A percentile compares a stretch with the other conserved stretches of the same genome.
phyloP scores from a whole-genome alignment of 1,140 invertebrate genomes.

The Heliconius hewitsoni region DNA sequence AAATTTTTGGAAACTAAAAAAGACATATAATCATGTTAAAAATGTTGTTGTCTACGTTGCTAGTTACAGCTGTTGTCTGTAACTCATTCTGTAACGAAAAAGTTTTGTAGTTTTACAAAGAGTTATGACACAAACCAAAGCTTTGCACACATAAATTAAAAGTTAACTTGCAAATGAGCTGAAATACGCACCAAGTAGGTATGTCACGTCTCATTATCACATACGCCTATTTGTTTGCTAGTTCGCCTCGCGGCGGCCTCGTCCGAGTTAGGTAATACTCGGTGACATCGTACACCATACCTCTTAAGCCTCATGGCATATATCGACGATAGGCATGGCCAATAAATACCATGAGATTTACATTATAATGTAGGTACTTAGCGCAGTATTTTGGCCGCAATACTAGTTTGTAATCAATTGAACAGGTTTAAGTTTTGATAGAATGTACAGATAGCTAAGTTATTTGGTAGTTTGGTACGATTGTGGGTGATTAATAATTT shows the following conservation, averaged over 20 bases:
- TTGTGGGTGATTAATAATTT: not conserved
- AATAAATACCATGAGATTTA: constrained; percentile 1
- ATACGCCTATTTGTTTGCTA: constrained; percentile 18
- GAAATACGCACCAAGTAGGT: not conserved
- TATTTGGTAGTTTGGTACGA: not conserved
- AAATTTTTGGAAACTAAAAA: too few species aligned
- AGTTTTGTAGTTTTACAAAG: too few species aligned
- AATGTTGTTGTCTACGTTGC: too few species aligned
- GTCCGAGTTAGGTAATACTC: constrained; percentile 36
- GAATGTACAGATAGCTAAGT: not conserved
- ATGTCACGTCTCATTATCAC: constrained; percentile 25
- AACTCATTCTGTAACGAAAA: too few species aligned
- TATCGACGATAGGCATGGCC: not conserved
- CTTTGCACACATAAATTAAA: not conserved
- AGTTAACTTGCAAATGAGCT: not conserved
- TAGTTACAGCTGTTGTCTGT: too few species aligned
- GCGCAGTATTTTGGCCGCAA: not conserved
- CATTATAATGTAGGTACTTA: not conserved
- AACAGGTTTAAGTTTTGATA: not conserved
- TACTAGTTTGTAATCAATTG: not conserved
- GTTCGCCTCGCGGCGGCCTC: constrained; percentile 18
- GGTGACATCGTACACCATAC: constrained; percentile 25
- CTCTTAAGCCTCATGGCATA: not conserved
- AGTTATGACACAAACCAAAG: not conserved
- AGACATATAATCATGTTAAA: too few species aligned